phyloP scores from a whole-genome alignment of 2,888 invertebrate genomes.

The Lasioglossum zephyrum region DNA sequence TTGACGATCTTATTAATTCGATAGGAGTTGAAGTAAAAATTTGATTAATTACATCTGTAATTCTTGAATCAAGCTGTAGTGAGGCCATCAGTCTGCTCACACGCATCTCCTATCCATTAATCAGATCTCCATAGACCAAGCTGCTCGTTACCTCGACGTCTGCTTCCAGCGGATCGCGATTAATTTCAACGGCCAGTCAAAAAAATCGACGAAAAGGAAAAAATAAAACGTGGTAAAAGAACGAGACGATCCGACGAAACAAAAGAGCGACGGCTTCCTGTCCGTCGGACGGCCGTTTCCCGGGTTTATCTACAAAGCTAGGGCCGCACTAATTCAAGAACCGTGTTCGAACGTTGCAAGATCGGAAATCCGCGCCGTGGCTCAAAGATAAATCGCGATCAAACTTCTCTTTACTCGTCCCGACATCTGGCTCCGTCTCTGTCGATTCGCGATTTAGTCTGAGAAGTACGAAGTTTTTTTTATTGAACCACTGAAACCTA shows the following conservation, averaged over 20 bases:
- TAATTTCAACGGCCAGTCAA: not conserved
- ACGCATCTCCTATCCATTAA: not conserved
- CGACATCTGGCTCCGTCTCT: not conserved
- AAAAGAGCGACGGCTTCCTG: not conserved
- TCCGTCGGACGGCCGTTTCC: not conserved
- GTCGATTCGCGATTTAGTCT: not conserved
- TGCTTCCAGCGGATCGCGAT: not conserved
- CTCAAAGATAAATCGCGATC: slow-evolving; percentile 8
- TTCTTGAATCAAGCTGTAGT: not conserved
- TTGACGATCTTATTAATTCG: not conserved
- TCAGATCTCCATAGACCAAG: not conserved
- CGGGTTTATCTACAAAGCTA: not conserved
- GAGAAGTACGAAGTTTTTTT: no score
- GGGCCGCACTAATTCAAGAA: slow-evolving; percentile 32
- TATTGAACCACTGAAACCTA: no score
- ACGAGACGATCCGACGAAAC: not conserved
- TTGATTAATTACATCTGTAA: not conserved
- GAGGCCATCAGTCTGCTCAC: not conserved
- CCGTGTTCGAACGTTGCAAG: not conserved
- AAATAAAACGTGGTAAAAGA: not conserved
- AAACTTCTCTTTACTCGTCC: not conserved
- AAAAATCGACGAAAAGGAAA: not conserved
- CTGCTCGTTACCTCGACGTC: slow-evolving; percentile 1
- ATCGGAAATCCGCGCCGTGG: not conserved
- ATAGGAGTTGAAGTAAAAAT: not conserved